Evolutionary conservation across 2,797 vertebrate genomes (phyloP), one percentile per base, ranked within the genome.

Genomic region (Myotis myotis): DNA sequence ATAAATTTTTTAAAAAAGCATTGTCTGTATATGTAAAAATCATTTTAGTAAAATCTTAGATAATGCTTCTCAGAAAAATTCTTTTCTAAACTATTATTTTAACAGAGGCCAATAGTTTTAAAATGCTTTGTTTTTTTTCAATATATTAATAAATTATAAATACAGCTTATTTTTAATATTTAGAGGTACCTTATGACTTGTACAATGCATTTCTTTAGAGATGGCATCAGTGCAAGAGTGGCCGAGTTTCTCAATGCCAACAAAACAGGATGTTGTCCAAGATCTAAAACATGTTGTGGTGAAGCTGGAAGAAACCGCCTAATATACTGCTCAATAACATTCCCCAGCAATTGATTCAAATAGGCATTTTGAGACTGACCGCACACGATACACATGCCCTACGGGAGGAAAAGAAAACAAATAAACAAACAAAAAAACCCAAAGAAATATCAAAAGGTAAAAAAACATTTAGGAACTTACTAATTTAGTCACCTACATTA

Each of bases 361-460:
- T 99, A 99, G 33, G 98, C 97, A 3, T 98, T 98, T 96, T 99
- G 99, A 92, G 99, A 99, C 79, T 99, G 98, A 51, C 98, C 97
- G 55, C 98, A 99, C 22, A 99, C 98, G 60, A 98, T 98, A 3
- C 99, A 99, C 95, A 99, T 98, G 95, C 99, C 99, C 99, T 99
- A 86, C 0, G 90, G 84, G 38, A 91, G 55, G 82, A 91, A 76
- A 30, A 62, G 28, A 62, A 28, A 62, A 62, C 60, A 60, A 60
- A 60, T 3, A 60, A 60, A 60, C 57, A 30, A 57, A 57, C 16
- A 51, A 51, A 72, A 33, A 89, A 72, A 4, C 30, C 64, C 3
- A 62, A 68, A 60, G 64, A 55, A 96, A 93, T 8, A 74, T 10
- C 82, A 66, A 95, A 79, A 80, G 41, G 33, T 8, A 38, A 93